Conservation (phyloP, 2,797 vertebrate genomes). For the Pangasius djambal region DNA sequence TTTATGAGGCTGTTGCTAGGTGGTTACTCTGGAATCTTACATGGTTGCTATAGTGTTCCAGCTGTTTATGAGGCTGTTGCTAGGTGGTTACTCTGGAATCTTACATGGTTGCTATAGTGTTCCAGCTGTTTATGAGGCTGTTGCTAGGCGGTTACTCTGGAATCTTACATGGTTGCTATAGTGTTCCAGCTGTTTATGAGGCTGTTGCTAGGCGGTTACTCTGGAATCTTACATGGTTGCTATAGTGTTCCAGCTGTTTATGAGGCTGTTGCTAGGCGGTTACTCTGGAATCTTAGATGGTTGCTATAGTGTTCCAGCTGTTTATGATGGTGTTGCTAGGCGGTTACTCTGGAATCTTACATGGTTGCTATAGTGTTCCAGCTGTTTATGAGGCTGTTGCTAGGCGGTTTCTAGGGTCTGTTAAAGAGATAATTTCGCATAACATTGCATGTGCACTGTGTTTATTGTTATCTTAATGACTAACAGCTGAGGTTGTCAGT, state of each 20-base stretch:
- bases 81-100: neutral
- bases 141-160: too few relatives aligned
- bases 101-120: neutral
- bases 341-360: too few relatives aligned
- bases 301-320: too few relatives aligned
- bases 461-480: neutral
- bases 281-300: too few relatives aligned
- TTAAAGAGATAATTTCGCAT: neutral
- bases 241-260: too few relatives aligned
- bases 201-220: neutral
- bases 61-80: neutral
- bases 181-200: neutral
- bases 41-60: neutral
- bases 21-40: neutral
- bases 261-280: too few relatives aligned
- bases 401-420: too few relatives aligned
- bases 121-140: neutral
- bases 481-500: neutral
- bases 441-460: neutral
- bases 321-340: neutral
- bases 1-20: too few relatives aligned
- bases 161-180: neutral
- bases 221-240: neutral
- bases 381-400: too few relatives aligned
- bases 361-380: neutral